Conservation (phyloP, 2,888 invertebrate genomes). For the Notodonta dromedarius region DNA sequence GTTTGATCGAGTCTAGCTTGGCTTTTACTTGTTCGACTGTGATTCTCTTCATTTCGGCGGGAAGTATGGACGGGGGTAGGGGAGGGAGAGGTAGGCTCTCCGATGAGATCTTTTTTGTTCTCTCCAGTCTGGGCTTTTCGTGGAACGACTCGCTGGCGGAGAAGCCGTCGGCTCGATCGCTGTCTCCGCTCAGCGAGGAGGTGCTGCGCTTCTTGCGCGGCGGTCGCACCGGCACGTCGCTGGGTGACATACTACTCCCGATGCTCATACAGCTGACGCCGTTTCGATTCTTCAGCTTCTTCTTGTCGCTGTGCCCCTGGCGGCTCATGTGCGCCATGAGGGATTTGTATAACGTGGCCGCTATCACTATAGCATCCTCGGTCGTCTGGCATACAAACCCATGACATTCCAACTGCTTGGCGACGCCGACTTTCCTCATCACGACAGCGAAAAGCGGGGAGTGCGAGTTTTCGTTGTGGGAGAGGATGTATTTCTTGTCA, state of each 20-base stretch:
- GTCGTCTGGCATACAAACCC: constrained; percentile 95
- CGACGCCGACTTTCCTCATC: constrained; percentile 91
- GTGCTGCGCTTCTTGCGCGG: constrained; percentile 90
- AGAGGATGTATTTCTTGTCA: constrained; percentile 84
- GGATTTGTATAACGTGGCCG: constrained; percentile 95
- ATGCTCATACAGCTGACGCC: constrained; percentile 91
- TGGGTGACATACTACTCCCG: constrained; percentile 84
- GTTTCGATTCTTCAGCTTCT: constrained; percentile 87
- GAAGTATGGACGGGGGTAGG: constrained; percentile 59
- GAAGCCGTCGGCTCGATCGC: constrained; percentile 83
- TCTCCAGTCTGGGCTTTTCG: constrained; percentile 79
- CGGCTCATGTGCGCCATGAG: constrained; percentile 92
- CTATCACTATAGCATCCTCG: constrained; percentile 96
- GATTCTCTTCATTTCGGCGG: constrained; percentile 71
- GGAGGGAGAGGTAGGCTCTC: constrained; percentile 83
- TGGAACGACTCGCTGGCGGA: constrained; percentile 75
- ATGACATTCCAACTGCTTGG: constrained; percentile 94
- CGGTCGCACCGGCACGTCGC: constrained; percentile 87
- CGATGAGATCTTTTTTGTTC: constrained; percentile 83
- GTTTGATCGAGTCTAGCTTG: constrained; percentile 79
- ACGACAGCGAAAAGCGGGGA: constrained; percentile 95
- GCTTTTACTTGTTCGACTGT: constrained; percentile 84
- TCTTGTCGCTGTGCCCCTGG: constrained; percentile 78
- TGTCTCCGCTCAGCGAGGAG: constrained; percentile 86
- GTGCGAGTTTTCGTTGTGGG: constrained; percentile 86